These are phyloP conservation scores for Sitodiplosis mosellana DNA, from an alignment of 1,140 invertebrate genomes.

Conservation along the genomic window DNA sequence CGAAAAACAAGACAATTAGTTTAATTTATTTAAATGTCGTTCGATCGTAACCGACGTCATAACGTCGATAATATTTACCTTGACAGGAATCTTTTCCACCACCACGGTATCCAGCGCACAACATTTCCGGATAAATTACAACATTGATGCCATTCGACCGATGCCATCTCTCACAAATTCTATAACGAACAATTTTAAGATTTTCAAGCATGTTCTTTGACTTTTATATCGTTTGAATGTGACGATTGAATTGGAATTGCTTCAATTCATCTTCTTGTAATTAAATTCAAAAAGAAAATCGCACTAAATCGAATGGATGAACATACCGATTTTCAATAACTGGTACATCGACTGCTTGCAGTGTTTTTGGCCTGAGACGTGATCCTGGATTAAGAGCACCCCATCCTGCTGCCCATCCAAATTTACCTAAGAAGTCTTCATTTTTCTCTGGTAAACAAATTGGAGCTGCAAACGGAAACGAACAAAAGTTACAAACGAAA, in stretches of 20 bases:
- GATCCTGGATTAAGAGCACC: constrained; percentile 77
- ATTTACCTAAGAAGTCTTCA: constrained; percentile 74
- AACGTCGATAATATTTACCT: no score
- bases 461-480: constrained; percentile 40
- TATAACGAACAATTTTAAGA: constrained; percentile 15
- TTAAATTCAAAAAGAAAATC: background rate
- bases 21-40: no score
- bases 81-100: constrained; percentile 43
- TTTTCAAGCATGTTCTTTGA: no score
- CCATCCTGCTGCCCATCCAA: constrained; percentile 86
- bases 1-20: no score
- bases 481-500: background rate
- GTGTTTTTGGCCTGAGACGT: constrained; percentile 66
- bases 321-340: constrained; percentile 62
- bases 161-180: constrained; percentile 65
- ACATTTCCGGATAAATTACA: constrained; percentile 89
- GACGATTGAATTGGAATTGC: no score
- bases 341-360: constrained; percentile 84
- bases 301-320: background rate
- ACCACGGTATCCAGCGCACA: constrained; percentile 84
- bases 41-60: no score
- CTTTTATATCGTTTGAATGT: no score
- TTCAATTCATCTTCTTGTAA: background rate
- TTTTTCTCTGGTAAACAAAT: constrained; percentile 84
- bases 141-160: constrained; percentile 75